Evolutionary conservation across 2,888 invertebrate species (phyloP), one percentile per base, ranked within the genome.

Genomic region (Kryphioiulus occultus): DNA sequence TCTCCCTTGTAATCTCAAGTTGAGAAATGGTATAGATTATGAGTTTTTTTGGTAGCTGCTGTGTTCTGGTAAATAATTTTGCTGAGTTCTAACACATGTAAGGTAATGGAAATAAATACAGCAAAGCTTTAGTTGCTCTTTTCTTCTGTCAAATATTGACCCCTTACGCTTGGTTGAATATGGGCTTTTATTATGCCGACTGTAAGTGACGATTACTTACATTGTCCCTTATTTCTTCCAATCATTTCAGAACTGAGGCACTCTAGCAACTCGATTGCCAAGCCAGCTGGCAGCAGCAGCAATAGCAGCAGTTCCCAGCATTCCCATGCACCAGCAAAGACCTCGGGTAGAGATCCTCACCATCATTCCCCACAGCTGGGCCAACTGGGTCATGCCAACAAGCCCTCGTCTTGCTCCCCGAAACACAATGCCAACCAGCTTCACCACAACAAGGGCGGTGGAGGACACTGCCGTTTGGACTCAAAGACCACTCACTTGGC

Each of bases 191-290:
- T 35, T 35, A 35, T 35, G 35, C 2, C 35, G 35, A 35, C 35
- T 35, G 10, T 7, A 30, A 26, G 78, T 7, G n/a, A 26, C 78
- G 12, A 78, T 35, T 1, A 78, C 7, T 30, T 22, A 12, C 39
- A 9, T 30, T 86, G n/a, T 86, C 19, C 22, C 22, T 15, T 59
- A 59, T 53, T 88, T 88, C 12, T 59, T 68, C 42, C 42, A 22
- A 44, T 85, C 22, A 78, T 87, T 68, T 26, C 47, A 89, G 89
- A 89, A 30, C 87, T 89, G 83, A 85, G 89, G 86, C 89, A 89
- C 42, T 82, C 87, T 39, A 44, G 39, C 59, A 78, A 82, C 44
- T 35, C 82, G n/a, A 30, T 86, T 35, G 47, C 47, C 53, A 86
- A 86, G 19, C 44, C 47, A 53, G 47, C 22, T 44, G 86, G 53